Base-by-base conservation (phyloP, 2,888 invertebrate genomes). In the Cepaea hortensis region DNA sequence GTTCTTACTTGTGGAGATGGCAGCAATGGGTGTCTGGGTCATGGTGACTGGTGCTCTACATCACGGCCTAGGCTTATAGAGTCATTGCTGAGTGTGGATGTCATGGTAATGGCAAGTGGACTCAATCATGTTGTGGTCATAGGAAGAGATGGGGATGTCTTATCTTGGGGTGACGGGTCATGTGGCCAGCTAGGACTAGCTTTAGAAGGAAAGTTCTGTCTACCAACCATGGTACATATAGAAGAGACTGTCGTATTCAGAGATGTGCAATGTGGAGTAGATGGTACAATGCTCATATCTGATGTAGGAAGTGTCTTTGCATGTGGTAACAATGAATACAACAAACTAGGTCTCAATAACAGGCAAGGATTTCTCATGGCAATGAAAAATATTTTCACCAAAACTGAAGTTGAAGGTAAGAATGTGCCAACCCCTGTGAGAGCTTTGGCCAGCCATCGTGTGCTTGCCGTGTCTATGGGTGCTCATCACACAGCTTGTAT, bases 1-100 rank as follows among this genome's bases (percentile, higher is more conserved):
- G 94, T 97, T 0, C 95, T 96, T 91, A 96, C 96, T 65, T 96
- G 96, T 93, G 97, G 97, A 0, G 96, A 96, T 92, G 96, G 96
- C 55, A 94, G 95, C 11, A 95, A 95, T 87, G 96, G 96, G 35
- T 96, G 96, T 88, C 94, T 96, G n/a, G 96, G 96, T 0, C 96
- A 96, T 91, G 96, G 95, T 3, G 96, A 96, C 86, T 95, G 95
- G 94, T 95, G 95, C 88, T 95, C 95, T 89, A 94, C 95, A 76
- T 94, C 95, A 65, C 94, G 95, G 90, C 97, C 97, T 5, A 96
- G 96, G 91, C 92, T 96, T 1, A 95, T 95, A 82, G 95, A 95
- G 88, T 91, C 93, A n/a, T 89, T 95, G 48, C 91, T 95, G 35
- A 96, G 96, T 91, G 95, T 96, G 72, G 96, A 96, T 91, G 96